Conservation (phyloP, 2,113 vertebrate species). For the Hypanus sabinus region DNA sequence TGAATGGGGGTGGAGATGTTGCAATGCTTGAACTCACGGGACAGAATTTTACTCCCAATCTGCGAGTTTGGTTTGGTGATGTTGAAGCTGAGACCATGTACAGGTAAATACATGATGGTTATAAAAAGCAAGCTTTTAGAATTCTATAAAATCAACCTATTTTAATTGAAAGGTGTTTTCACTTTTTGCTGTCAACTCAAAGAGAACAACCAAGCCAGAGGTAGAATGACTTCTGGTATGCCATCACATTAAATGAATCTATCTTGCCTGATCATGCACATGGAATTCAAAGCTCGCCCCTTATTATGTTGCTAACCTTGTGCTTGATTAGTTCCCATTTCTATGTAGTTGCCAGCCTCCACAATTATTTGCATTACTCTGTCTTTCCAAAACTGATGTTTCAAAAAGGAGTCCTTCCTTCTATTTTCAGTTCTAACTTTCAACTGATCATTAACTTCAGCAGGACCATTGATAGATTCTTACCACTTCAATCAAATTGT, state of each 20-base stretch:
- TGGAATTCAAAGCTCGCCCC: too few species aligned
- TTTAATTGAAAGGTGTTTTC: conserved; percentile 23
- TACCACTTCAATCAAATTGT: neutral
- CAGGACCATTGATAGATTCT: too few species aligned
- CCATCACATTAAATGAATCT: neutral
- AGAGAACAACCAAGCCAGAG: neutral
- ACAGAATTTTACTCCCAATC: conserved; percentile 97
- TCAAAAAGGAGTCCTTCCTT: neutral
- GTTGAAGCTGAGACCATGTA: conserved; percentile 99
- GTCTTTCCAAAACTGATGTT: neutral
- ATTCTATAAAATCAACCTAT: neutral
- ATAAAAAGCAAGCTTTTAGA: neutral
- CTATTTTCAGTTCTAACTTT: neutral
- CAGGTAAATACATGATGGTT: conserved; percentile 60
- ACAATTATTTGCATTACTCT: neutral
- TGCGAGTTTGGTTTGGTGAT: conserved; percentile 97
- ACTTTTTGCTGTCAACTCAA: neutral
- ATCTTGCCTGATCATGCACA: neutral
- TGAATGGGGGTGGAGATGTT: conserved; percentile 93
- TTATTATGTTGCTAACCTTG: neutral
- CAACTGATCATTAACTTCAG: too few species aligned
- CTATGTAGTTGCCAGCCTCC: neutral
- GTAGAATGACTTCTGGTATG: neutral
- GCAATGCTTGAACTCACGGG: conserved; percentile 98
- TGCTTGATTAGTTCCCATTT: neutral